These are phyloP conservation scores for Tachysurus vachellii DNA, from an alignment of 2,113 vertebrate genomes.

Conservation along the genomic window DNA sequence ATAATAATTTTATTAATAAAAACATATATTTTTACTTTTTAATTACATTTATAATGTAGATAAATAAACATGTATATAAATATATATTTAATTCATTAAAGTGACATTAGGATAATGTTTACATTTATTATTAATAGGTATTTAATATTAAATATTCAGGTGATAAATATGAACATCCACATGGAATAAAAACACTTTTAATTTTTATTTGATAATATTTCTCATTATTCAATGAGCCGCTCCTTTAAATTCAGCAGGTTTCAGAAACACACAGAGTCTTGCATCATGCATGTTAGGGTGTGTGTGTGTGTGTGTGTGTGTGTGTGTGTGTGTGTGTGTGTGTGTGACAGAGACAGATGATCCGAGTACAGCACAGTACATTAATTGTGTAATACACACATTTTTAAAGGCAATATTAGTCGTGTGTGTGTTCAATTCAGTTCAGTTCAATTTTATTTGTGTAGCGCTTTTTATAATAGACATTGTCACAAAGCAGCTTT, in stretches of 20 bases:
- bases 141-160: background rate
- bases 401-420: background rate
- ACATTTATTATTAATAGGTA: background rate
- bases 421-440: background rate
- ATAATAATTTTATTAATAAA: background rate
- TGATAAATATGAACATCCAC: background rate
- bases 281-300: constrained; percentile 25
- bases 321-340: background rate
- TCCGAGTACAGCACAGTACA: background rate
- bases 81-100: background rate
- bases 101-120: background rate
- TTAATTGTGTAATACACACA: background rate
- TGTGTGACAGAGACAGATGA: background rate
- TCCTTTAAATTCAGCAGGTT: constrained; percentile 25
- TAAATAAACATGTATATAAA: background rate
- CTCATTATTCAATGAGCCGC: background rate
- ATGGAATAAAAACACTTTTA: no score
- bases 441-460: no score
- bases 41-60: background rate
- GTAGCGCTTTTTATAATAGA: no score
- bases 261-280: constrained; percentile 23
- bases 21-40: background rate
- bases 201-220: background rate
- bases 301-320: background rate
- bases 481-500: no score